phyloP scores from a whole-genome alignment of 2,113 vertebrate species.

The Pachyramphus minor region DNA sequence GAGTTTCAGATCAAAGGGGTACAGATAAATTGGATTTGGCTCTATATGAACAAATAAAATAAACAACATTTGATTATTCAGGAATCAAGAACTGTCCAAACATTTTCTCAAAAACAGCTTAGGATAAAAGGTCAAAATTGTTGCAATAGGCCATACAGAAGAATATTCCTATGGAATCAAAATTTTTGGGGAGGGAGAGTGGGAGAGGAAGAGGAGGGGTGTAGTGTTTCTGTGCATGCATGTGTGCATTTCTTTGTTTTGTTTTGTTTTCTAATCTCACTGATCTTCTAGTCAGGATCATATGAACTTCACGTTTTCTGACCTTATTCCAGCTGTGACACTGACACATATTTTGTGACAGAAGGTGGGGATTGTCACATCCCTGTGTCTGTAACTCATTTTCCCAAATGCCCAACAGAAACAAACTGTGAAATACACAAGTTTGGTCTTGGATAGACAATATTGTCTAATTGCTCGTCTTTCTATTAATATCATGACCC shows the following conservation, averaged over 20 bases:
- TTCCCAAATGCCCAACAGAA: neutral
- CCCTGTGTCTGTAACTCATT: neutral
- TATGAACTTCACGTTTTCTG: neutral
- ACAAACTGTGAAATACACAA: neutral
- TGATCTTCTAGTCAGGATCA: neutral
- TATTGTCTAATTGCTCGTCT: neutral
- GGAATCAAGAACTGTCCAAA: neutral
- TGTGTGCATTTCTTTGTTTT: neutral
- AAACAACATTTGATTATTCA: slow-evolving; percentile 24
- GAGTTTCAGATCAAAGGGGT: slow-evolving; percentile 65
- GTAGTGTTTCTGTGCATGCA: neutral
- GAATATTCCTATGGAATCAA: neutral
- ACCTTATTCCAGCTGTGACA: neutral
- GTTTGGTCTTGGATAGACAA: neutral
- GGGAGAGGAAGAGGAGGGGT: fast-evolving
- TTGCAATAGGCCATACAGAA: neutral
- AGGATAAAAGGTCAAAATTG: neutral
- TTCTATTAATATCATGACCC: neutral
- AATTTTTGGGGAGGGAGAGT: neutral
- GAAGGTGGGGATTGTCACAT: neutral
- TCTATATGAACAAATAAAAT: slow-evolving; percentile 8
- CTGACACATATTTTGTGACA: neutral
- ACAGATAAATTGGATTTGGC: slow-evolving; percentile 52
- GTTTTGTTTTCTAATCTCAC: neutral
- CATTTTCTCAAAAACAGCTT: neutral